Conservation (phyloP, 1,140 invertebrate genomes). For the Drosophila orosa region DNA sequence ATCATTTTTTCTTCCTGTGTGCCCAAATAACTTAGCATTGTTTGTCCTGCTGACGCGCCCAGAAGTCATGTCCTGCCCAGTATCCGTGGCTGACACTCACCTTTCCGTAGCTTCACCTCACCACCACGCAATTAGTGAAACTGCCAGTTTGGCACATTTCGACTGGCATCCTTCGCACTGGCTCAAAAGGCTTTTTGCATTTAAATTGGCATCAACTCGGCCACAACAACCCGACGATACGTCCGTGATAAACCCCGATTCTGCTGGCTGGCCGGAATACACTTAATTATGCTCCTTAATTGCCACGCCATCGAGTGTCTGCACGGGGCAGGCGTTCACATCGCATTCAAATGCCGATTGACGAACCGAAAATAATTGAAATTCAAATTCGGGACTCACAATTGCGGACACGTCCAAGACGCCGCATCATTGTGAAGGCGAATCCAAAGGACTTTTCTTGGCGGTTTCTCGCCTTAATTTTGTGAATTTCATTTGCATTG, state of each 20-base stretch:
- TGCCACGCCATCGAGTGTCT: slow-evolving; percentile 56
- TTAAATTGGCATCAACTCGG: slow-evolving; percentile 65
- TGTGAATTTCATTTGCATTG: slow-evolving; percentile 51
- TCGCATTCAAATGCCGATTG: slow-evolving; percentile 54
- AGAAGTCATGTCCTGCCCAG: slow-evolving; percentile 28
- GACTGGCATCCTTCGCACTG: slow-evolving; percentile 36
- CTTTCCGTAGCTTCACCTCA: slow-evolving; percentile 6
- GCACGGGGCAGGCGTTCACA: slow-evolving; percentile 34
- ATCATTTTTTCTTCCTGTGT: slow-evolving; percentile 20
- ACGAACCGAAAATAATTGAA: slow-evolving; percentile 68
- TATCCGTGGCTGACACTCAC: slow-evolving; percentile 7
- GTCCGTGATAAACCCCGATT: slow-evolving; percentile 45
- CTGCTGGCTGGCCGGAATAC: slow-evolving; percentile 27
- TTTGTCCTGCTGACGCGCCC: slow-evolving; percentile 38
- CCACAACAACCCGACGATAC: slow-evolving; percentile 30
- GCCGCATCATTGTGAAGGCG: slow-evolving; percentile 16
- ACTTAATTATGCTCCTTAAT: slow-evolving; percentile 77
- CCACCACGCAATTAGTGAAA: slow-evolving; percentile 67
- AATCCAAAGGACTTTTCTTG: slow-evolving; percentile 13
- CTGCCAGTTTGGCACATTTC: slow-evolving; percentile 72
- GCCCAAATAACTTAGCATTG: slow-evolving; percentile 59
- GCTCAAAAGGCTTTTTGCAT: slow-evolving; percentile 72
- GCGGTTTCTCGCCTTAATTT: slow-evolving; percentile 32
- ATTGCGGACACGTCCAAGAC: slow-evolving; percentile 38
- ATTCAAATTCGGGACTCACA: slow-evolving; percentile 61